phyloP scores from a whole-genome alignment of 2,888 invertebrate genomes.

The Plebejus anna region DNA sequence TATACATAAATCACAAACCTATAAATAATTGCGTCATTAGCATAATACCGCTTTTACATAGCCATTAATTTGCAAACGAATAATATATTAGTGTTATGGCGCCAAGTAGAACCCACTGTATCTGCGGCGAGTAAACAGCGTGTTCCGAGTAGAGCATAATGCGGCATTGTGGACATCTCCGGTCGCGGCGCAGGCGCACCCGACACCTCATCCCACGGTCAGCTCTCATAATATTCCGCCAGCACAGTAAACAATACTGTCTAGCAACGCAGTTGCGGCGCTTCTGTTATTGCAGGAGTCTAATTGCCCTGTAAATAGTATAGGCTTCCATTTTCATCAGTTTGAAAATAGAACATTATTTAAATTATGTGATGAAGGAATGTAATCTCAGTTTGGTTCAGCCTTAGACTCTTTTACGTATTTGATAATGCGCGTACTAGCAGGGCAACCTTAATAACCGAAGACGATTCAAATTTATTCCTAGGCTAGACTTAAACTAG shows the following conservation, averaged over 20 bases:
- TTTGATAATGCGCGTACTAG: no score
- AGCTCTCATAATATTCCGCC: slow-evolving; percentile 18
- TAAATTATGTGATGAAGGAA: no score
- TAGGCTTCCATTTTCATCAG: not conserved
- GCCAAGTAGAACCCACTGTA: slow-evolving; percentile 36
- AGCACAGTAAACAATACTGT: not conserved
- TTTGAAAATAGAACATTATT: not conserved
- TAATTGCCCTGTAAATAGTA: not conserved
- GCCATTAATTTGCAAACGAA: not conserved
- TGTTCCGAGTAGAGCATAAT: slow-evolving; percentile 48
- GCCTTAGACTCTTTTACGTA: no score
- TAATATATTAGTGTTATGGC: not conserved
- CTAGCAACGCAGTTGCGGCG: not conserved
- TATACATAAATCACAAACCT: not conserved
- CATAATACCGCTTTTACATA: not conserved
- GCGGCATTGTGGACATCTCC: slow-evolving; percentile 46
- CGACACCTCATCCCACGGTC: slow-evolving; percentile 31
- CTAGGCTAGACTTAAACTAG: no score
- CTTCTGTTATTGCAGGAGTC: not conserved
- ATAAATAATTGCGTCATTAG: not conserved
- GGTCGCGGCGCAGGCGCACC: slow-evolving; percentile 37
- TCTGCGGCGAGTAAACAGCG: slow-evolving; percentile 43
- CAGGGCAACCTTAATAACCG: no score
- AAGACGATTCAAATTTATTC: no score
- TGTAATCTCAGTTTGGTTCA: no score